phyloP scores from a whole-genome alignment of 2,113 vertebrate genomes.

The Tapirus terrestris region DNA sequence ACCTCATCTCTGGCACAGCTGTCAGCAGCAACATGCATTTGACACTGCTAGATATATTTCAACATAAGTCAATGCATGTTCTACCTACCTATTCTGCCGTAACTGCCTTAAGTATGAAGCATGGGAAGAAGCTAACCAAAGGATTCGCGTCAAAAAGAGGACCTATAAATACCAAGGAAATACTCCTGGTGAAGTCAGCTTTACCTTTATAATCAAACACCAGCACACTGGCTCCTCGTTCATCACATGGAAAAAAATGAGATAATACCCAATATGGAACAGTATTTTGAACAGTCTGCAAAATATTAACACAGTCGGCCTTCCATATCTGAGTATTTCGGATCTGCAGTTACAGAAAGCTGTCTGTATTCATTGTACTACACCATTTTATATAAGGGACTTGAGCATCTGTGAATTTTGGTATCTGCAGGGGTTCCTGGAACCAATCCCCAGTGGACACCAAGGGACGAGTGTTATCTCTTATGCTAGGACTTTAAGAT shows the following conservation, averaged over 20 bases:
- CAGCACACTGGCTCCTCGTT: background rate
- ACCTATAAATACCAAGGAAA: constrained; percentile 21
- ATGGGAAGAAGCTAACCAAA: background rate
- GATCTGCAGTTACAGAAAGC: no score
- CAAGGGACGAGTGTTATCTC: background rate
- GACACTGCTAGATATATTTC: constrained; percentile 27
- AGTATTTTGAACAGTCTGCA: background rate
- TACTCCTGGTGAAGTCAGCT: background rate
- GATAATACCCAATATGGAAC: background rate
- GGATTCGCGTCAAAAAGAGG: background rate
- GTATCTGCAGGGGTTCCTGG: no score
- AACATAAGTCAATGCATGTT: background rate
- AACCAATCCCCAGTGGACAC: no score
- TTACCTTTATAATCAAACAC: background rate
- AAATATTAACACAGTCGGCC: background rate
- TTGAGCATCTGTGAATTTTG: no score
- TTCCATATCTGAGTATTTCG: no score
- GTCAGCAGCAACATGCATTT: background rate
- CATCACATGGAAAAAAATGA: background rate
- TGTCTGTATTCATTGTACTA: no score
- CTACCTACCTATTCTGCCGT: background rate
- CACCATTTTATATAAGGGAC: no score
- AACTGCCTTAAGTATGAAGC: background rate
- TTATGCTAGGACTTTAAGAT: constrained; percentile 27
- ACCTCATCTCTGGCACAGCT: constrained; percentile 20